phyloP scores from a whole-genome alignment of 1,140 invertebrate genomes.

The Musca domestica region DNA sequence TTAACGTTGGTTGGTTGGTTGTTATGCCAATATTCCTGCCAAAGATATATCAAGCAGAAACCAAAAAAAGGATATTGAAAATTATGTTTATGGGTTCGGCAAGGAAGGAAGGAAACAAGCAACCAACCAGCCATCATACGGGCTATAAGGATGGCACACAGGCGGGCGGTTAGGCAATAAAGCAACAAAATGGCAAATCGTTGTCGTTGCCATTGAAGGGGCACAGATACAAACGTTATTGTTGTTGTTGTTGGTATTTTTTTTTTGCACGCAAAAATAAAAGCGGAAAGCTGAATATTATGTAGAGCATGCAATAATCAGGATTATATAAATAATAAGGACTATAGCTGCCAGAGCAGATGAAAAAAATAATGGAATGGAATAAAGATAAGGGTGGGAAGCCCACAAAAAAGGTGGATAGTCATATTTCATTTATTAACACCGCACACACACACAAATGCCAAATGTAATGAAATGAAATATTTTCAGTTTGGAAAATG shows the following conservation, averaged over 20 bases:
- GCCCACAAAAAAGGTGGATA: too few species aligned
- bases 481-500: too few species aligned
- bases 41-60: background rate
- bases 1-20: conserved; percentile 10
- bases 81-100: conserved; percentile 17
- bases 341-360: too few species aligned
- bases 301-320: too few species aligned
- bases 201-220: background rate
- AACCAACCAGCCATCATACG: background rate
- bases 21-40: background rate
- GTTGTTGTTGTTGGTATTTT: background rate
- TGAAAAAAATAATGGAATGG: too few species aligned
- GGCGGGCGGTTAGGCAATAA: background rate
- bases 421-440: too few species aligned
- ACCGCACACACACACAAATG: too few species aligned
- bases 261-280: background rate
- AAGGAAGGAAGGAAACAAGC: background rate
- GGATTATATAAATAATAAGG: too few species aligned
- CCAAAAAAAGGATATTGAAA: conserved; percentile 13
- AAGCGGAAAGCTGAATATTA: too few species aligned
- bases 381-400: too few species aligned
- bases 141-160: background rate
- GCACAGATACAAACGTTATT: background rate
- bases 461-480: too few species aligned
- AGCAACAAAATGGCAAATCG: conserved; percentile 20